Base-by-base conservation (phyloP, 2,113 vertebrate genomes). In the Thinocorus orbignyianus region DNA sequence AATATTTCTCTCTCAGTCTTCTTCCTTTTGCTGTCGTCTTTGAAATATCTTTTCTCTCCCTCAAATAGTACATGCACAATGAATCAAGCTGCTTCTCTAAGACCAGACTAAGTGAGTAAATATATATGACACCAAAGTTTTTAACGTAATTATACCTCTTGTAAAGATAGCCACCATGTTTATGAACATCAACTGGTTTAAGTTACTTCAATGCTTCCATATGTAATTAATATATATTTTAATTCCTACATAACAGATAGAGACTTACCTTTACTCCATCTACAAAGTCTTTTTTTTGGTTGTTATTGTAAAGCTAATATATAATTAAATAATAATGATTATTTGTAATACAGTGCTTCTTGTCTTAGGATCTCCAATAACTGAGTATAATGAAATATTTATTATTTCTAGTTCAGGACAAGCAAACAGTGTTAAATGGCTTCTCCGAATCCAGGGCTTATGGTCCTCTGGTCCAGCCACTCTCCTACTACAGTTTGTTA, bases 371-470 rank as follows among this genome's bases (percentile, higher is more conserved):
- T 87, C 80, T 81, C 88, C 26, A 93, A 85, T 94, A 91, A 95
- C 81, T 91, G 92, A 95, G 69, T 93, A 92, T 89, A 96, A 95
- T 86, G 88, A 94, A 92, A 61, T 95, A 94, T 96, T 97, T 97
- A 96, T 97, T 97, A 94, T 97, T 95, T 94, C 91, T 96, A 87
- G 86, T 81, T 91, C 88, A 95, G 91, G 86, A 95, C 88, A 95
- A 94, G 93, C 95, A 96, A 97, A 97, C 95, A 94, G 46, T 83
- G 86, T 81, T 94, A 96, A 97, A 96, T 94, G 81, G 88, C 93
- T 96, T 94, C 88, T 85, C 81, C 83, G 57, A 95, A 93, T 76
- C 57, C 88, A 89, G 49, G 81, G 95, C 77, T 95, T 86, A 86
- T 24, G 58, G 83, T 74, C 49, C 70, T 94, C 54, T 89, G 52